Evolutionary conservation across 2,113 vertebrate species (phyloP), one percentile per base, ranked within the genome.

Genomic region (Falco punctatus): DNA sequence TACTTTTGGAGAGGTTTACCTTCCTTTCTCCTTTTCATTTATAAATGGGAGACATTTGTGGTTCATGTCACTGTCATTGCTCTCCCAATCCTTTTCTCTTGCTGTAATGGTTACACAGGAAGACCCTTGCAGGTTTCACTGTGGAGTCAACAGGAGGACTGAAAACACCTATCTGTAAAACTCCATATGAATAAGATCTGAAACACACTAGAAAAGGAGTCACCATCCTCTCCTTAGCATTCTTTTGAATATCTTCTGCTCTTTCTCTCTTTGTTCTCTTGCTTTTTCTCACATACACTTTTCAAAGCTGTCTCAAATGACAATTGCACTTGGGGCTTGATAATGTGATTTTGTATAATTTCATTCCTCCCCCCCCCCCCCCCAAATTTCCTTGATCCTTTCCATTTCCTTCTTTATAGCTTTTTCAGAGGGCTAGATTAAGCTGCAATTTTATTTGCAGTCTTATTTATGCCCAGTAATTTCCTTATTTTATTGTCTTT

Each of bases 61-160:
- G 8, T 48, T 89, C 24, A 2, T 2, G 5, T 9, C 0, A 0
- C 7, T 40, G 11, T 17, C 16, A 1, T 23, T n/a, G 17, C 4
- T 46, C 17, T 90, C 21, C 27, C 24, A 64, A 17, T 27, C 11
- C 6, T 42, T 49, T 87, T 14, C 59, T 62, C 5, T 65, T 62
- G 9, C 18, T 73, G 3, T 22, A 19, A 26, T 7, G 27, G 27
- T 58, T 33, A 10, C 13, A 35, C 11, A 70, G 42, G 70, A 62
- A 58, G 35, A 58, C 15, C 6, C 3, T 59, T 24, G 12, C 30
- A 71, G 5, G 14, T 35, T 72, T 77, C 28, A 20, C 18, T 20
- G 19, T 55, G 44, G 13, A 74, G 20, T 27, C 26, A 40, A 54
- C 1, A 57, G 4, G 15, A 78, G 11, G 16, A 19, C 3, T 59